These are phyloP conservation scores for Phyto melanocephala DNA, from an alignment of 2,888 invertebrate species.

Conservation along the genomic window DNA sequence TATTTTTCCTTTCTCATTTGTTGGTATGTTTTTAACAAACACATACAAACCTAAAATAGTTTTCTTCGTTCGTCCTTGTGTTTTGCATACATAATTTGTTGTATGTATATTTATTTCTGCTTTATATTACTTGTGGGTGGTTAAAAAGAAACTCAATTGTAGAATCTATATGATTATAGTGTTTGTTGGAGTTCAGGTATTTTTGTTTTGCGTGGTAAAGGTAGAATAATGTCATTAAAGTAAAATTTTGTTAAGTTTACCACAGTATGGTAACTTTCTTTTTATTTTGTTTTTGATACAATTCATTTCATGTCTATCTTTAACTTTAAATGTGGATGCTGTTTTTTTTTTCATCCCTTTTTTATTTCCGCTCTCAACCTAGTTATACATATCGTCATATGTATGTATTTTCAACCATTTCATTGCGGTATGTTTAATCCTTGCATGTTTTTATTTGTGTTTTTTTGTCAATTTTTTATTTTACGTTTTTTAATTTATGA, in stretches of 20 bases:
- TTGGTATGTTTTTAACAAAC: constrained; percentile 37
- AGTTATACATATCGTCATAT: constrained; percentile 34
- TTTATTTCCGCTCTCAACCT: constrained; percentile 30
- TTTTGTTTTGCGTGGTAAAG: constrained; percentile 1
- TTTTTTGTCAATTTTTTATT: not conserved
- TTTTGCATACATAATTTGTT: not conserved
- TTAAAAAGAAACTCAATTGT: not conserved
- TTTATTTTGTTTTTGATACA: not conserved
- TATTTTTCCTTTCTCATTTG: not conserved
- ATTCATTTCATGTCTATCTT: constrained; percentile 12
- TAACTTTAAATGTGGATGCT: constrained; percentile 49
- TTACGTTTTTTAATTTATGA: constrained; percentile 19
- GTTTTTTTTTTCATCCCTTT: not conserved
- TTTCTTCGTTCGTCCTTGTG: not conserved
- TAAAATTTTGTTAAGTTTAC: not conserved
- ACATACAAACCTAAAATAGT: not conserved
- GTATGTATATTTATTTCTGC: constrained; percentile 7
- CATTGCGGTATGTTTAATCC: constrained; percentile 17
- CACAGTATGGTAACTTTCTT: constrained; percentile 27
- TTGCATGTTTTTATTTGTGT: not conserved
- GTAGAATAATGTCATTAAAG: not conserved
- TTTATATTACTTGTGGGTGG: constrained; percentile 40
- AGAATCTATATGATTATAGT: constrained; percentile 7
- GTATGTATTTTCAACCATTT: not conserved
- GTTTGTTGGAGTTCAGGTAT: constrained; percentile 9